Percentiles rank a stretch among this genome's conserved stretches.
Evolutionary conservation across 2,888 invertebrate species (phyloP).

Genomic region (Formica aserva): DNA sequence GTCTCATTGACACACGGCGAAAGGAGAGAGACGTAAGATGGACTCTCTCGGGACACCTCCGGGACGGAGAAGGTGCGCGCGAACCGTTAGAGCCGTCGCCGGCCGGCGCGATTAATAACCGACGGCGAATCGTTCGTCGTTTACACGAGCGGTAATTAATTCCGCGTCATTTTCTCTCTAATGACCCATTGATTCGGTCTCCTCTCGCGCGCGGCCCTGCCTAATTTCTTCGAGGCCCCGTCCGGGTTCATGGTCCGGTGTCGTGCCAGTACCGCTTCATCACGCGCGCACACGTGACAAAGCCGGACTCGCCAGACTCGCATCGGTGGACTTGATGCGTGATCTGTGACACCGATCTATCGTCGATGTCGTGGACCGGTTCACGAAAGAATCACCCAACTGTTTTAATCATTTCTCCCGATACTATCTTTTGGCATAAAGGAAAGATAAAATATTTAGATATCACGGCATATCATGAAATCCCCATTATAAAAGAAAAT

Average conservation of each 20-base stretch:
- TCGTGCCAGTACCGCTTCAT: conserved; percentile 54
- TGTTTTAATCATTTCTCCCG: neutral
- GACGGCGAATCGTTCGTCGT: conserved; percentile 63
- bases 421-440: neutral
- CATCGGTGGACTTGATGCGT: conserved; percentile 30
- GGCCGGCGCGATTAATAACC: conserved; percentile 69
- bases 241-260: conserved; percentile 48
- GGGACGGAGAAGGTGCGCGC: conserved; percentile 12
- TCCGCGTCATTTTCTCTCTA: conserved; percentile 64
- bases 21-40: conserved; percentile 48
- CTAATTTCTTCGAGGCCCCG: conserved; percentile 55
- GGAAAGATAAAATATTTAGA: neutral
- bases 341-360: conserved; percentile 59
- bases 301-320: conserved; percentile 13
- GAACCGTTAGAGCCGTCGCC: conserved; percentile 65
- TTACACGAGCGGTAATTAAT: conserved; percentile 69
- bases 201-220: conserved; percentile 39
- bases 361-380: conserved; percentile 13
- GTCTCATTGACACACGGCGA: conserved; percentile 67
- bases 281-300: conserved; percentile 54
- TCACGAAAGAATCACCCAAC: neutral
- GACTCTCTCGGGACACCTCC: conserved; percentile 35
- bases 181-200: conserved; percentile 63
- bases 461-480: neutral
- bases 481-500: neutral